Conservation (phyloP, 2,888 invertebrate genomes). For the Rhorus exstirpatorius region DNA sequence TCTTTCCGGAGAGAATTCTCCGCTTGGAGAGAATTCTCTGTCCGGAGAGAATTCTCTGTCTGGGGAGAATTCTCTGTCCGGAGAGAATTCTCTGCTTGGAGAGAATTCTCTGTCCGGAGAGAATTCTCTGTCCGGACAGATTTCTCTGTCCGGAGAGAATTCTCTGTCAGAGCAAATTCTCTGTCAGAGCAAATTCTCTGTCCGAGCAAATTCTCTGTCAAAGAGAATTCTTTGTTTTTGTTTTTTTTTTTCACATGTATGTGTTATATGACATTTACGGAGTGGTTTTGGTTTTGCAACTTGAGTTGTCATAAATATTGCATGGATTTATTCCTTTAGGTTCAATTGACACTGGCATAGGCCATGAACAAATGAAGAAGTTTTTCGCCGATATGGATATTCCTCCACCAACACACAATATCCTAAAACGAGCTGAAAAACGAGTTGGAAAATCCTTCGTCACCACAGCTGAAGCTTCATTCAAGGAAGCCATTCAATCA, state of each 20-base stretch:
- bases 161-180: slow-evolving; percentile 7
- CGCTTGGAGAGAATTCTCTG: too few relatives aligned
- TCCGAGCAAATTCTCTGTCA: slow-evolving; percentile 9
- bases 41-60: slow-evolving; percentile 6
- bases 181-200: slow-evolving; percentile 1
- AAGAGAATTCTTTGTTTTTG: slow-evolving; percentile 3
- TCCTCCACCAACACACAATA: slow-evolving; percentile 25
- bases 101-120: background rate
- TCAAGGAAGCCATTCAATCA: slow-evolving; percentile 21
- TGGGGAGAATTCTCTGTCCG: slow-evolving; percentile 4
- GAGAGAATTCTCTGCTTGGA: slow-evolving; percentile 2
- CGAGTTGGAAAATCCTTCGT: slow-evolving; percentile 26
- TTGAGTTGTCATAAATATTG: slow-evolving; percentile 19
- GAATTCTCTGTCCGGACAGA: slow-evolving; percentile 15
- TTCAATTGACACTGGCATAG: slow-evolving; percentile 40
- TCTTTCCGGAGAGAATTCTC: background rate
- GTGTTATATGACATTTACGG: slow-evolving; percentile 2
- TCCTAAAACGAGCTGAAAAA: slow-evolving; percentile 30
- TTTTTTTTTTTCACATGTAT: slow-evolving; percentile 11
- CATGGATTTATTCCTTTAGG: slow-evolving; percentile 18
- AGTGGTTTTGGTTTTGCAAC: slow-evolving; percentile 8
- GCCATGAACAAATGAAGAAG: slow-evolving; percentile 22
- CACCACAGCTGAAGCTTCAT: slow-evolving; percentile 15
- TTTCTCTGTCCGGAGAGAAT: background rate
- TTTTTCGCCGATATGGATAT: slow-evolving; percentile 36